A percentile compares a stretch with the other conserved stretches of the same genome.
These are phyloP conservation scores for Ciconia boyciana DNA, from an alignment of 2,113 vertebrate genomes.

Conservation along the genomic window DNA sequence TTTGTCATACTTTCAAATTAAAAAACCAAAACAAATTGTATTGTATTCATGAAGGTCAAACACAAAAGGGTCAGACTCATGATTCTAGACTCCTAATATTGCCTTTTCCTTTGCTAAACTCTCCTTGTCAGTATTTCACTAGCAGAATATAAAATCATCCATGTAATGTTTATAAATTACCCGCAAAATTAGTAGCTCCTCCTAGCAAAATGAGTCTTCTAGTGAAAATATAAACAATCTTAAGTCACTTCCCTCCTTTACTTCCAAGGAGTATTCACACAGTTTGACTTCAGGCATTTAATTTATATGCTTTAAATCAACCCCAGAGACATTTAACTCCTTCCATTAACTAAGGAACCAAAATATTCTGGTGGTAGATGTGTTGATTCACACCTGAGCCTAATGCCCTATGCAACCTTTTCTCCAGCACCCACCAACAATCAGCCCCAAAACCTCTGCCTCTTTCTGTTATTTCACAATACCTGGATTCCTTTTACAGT, in stretches of 20 bases:
- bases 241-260: background rate
- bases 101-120: background rate
- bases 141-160: background rate
- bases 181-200: background rate
- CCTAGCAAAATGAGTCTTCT: no score
- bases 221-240: background rate
- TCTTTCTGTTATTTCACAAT: background rate
- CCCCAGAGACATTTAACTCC: background rate
- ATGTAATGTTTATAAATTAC: background rate
- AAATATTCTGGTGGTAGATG: background rate
- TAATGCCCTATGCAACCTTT: background rate
- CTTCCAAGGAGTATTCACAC: background rate
- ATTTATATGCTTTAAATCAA: background rate
- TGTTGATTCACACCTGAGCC: background rate
- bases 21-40: background rate
- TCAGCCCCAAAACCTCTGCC: background rate
- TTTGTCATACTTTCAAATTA: background rate
- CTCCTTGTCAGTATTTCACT: background rate
- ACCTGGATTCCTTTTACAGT: background rate
- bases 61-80: background rate
- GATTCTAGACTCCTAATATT: background rate
- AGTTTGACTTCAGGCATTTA: background rate
- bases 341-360: background rate
- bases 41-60: background rate
- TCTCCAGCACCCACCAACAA: background rate